A percentile compares a stretch with the other conserved stretches of the same genome.
Conservation (phyloP, 1,140 invertebrate genomes). For the Ceratoteleas bidentatus region DNA sequence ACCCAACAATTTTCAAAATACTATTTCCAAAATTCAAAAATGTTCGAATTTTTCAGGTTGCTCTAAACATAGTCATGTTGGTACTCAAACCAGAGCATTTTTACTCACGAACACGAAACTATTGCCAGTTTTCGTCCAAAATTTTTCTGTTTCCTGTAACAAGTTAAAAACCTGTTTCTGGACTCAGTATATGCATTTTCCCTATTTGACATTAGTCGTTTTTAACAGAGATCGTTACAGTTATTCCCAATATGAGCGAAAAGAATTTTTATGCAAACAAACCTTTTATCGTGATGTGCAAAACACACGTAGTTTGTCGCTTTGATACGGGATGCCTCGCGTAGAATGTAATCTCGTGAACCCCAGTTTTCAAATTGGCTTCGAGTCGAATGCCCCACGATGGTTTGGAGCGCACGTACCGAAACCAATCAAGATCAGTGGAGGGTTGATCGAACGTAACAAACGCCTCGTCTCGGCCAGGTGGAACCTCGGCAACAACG, state of each 20-base stretch:
- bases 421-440: constrained; percentile 81
- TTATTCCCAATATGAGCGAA: background rate
- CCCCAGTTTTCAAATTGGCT: constrained; percentile 76
- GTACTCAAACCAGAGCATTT: too few relatives aligned
- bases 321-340: constrained; percentile 79
- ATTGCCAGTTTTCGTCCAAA: too few relatives aligned
- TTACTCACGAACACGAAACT: too few relatives aligned
- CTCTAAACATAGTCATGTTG: too few relatives aligned
- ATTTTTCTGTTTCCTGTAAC: too few relatives aligned
- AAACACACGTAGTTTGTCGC: constrained; percentile 77
- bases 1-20: too few relatives aligned
- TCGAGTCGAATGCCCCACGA: constrained; percentile 79
- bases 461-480: constrained; percentile 76
- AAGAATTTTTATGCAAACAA: background rate
- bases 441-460: constrained; percentile 79
- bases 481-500: constrained; percentile 75
- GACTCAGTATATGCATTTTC: too few relatives aligned
- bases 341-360: constrained; percentile 78
- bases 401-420: constrained; percentile 79
- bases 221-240: too few relatives aligned
- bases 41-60: too few relatives aligned
- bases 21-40: too few relatives aligned
- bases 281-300: constrained; percentile 78
- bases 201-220: too few relatives aligned
- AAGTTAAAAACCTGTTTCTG: too few relatives aligned